Evolutionary conservation across 37 sponge, comb jelly and placozoan genomes (phyloP).

Genomic region (Aplysina aerophoba): DNA sequence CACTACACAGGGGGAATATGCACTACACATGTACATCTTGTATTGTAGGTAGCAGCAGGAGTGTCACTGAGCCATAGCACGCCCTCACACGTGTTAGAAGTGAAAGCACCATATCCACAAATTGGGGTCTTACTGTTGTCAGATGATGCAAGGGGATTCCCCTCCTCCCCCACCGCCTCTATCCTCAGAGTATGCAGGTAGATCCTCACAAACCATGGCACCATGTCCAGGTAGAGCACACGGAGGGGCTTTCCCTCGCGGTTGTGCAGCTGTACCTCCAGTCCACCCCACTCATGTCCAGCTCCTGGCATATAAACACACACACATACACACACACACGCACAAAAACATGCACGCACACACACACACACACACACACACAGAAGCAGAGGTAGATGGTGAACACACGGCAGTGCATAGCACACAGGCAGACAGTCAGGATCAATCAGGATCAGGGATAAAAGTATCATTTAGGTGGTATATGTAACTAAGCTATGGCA

Average conservation of each 20-base stretch:
- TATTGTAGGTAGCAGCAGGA: no score
- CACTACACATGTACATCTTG: no score
- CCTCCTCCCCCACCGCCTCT: background rate
- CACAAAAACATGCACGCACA: background rate
- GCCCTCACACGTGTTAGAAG: no score
- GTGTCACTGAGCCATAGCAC: no score
- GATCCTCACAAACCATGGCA: slow-evolving; percentile 96
- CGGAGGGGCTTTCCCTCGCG: slow-evolving; percentile 9
- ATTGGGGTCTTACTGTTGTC: no score
- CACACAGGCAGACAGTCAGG: background rate
- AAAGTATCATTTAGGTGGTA: no score
- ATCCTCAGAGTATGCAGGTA: slow-evolving; percentile 79
- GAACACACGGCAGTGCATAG: background rate
- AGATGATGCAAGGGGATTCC: no score
- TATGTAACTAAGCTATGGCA: no score
- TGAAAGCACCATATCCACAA: no score
- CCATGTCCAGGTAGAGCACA: slow-evolving; percentile 72
- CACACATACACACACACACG: background rate
- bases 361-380: slow-evolving; percentile 1
- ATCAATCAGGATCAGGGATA: background rate
- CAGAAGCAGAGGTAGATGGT: background rate
- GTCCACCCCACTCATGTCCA: slow-evolving; percentile 82
- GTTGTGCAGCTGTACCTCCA: slow-evolving; percentile 67
- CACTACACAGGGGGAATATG: no score
- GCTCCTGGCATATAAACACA: slow-evolving; percentile 36